A percentile compares a stretch with the other conserved stretches of the same genome.
Evolutionary conservation across 1,140 invertebrate genomes (phyloP).

Genomic region (Scaptomyza pallida): DNA sequence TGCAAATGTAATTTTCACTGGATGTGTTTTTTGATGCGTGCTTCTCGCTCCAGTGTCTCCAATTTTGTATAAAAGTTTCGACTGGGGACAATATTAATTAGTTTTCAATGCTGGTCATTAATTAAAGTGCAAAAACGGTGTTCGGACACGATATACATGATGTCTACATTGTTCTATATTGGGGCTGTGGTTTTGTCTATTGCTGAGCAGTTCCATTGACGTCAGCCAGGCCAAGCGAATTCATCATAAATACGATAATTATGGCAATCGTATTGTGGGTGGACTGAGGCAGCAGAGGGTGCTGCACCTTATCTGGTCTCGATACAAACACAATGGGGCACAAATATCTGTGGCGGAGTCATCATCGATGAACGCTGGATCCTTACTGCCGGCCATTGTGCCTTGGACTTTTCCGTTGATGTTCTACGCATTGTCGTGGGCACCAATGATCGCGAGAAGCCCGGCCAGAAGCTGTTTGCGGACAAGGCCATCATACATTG

Average conservation of each 20-base stretch:
- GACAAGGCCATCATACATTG: conserved; percentile 56
- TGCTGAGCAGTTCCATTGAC: conserved; percentile 65
- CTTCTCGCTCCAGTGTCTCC: too few species aligned
- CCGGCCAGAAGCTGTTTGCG: conserved; percentile 51
- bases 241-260: conserved; percentile 33
- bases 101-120: conserved; percentile 70
- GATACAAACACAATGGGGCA: conserved; percentile 64
- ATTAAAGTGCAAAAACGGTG: conserved; percentile 46
- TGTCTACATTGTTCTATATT: not conserved
- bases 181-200: too few species aligned
- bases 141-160: not conserved
- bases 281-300: conserved; percentile 81
- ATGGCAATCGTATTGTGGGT: conserved; percentile 73
- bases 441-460: conserved; percentile 57
- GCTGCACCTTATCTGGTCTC: conserved; percentile 84
- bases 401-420: conserved; percentile 48
- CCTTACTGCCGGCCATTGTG: conserved; percentile 84
- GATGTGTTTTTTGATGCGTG: too few species aligned
- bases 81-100: conserved; percentile 47
- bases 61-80: conserved; percentile 75
- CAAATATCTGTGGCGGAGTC: conserved; percentile 84
- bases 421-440: conserved; percentile 63
- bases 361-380: conserved; percentile 72
- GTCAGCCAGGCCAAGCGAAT: conserved; percentile 62
- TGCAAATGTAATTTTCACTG: too few species aligned